These are phyloP conservation scores for Anguilla japonica DNA, from an alignment of 2,113 vertebrate genomes.

Conservation along the genomic window DNA sequence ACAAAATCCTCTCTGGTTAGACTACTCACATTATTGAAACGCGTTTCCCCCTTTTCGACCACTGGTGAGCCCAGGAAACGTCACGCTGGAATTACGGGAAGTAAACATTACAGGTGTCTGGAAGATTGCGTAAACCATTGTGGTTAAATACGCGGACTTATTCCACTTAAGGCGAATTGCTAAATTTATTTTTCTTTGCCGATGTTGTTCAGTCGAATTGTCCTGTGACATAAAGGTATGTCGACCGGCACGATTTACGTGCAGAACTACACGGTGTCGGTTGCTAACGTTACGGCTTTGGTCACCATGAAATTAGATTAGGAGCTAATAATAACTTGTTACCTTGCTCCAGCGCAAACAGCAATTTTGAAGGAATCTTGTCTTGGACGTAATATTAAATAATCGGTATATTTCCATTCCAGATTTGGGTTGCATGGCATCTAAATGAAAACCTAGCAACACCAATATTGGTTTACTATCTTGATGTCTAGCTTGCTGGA, in stretches of 20 bases:
- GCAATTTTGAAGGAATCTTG: not conserved
- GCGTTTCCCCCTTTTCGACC: no score
- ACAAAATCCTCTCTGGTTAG: no score
- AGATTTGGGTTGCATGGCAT: not conserved
- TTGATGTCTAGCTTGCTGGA: no score
- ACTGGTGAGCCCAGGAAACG: not conserved
- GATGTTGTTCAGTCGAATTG: not conserved
- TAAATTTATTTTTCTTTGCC: not conserved
- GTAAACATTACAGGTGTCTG: not conserved
- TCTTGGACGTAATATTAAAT: not conserved
- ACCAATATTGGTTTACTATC: no score
- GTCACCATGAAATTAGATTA: not conserved
- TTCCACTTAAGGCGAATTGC: not conserved
- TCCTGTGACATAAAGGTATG: not conserved
- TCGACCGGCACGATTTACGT: not conserved
- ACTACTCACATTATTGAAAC: no score
- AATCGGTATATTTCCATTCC: not conserved
- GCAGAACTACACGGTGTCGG: not conserved
- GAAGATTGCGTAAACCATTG: not conserved
- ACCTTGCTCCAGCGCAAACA: not conserved
- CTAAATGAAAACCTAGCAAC: no score
- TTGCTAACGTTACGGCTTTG: not conserved
- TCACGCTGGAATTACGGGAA: not conserved
- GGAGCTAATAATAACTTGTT: not conserved
- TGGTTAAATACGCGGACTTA: not conserved